These are phyloP conservation scores for Mystacornis crossleyi DNA, from an alignment of 2,113 vertebrate species.

Conservation along the genomic window DNA sequence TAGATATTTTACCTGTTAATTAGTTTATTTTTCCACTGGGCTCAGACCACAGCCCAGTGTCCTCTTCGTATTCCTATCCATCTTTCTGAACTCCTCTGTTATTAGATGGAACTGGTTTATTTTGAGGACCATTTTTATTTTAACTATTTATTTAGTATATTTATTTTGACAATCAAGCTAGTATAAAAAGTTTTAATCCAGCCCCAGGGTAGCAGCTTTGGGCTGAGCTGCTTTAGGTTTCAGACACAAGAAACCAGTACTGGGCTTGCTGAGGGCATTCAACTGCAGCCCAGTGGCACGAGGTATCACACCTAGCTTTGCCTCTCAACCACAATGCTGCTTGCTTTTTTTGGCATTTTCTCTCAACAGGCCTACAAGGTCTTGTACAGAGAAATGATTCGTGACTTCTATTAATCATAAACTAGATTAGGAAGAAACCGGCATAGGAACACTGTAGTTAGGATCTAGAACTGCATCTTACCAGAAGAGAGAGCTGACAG, in stretches of 20 bases:
- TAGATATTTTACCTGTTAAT: background rate
- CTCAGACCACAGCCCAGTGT: background rate
- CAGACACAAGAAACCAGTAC: background rate
- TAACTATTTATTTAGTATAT: background rate
- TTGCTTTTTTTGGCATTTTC: background rate
- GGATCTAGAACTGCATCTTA: background rate
- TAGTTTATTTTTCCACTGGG: background rate
- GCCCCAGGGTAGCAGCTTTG: background rate
- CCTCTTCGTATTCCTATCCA: background rate
- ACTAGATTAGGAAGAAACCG: background rate
- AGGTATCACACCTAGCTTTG: background rate
- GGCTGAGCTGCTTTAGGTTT: background rate
- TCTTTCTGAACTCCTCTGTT: background rate
- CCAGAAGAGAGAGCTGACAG: background rate
- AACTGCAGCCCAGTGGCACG: background rate
- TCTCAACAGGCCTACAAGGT: background rate
- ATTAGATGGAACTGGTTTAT: background rate
- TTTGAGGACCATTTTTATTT: background rate
- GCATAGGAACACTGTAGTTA: background rate
- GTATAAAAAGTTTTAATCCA: background rate
- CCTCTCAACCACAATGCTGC: rapidly evolving
- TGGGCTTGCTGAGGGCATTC: background rate
- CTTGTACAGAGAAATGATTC: background rate
- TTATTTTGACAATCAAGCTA: background rate
- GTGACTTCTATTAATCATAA: background rate